Evolutionary conservation across 1,140 invertebrate species (phyloP), one percentile per base, ranked within the genome.

Genomic region (Metopolophium dirhodum): DNA sequence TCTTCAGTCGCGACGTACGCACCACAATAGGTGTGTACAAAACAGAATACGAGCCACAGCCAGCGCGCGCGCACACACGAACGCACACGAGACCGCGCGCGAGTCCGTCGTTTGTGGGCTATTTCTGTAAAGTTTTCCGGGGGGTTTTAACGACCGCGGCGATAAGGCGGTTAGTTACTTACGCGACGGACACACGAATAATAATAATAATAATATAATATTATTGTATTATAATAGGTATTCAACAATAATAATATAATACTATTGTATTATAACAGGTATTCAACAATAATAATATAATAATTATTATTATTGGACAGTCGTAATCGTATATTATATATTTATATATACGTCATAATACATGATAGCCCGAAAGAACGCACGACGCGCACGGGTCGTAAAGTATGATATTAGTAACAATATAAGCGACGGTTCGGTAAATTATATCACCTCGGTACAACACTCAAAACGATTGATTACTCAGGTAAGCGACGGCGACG

Each of bases 91-190:
- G 49, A 91, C n/a, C 61, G 61, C 30, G 9, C 45, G 41, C 30
- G 26, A 37, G 22, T n/a, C 22, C 57, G 90, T 23, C 90, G 37
- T 11, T 22, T 23, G 30, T 37, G 22, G 45, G 41, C 45, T 91
- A 83, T 91, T 91, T 91, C 23, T 35, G 61, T 91, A 77, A 47
- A 91, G 68, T 82, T 91, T 91, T 82, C n/a, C 8, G 30, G 61
- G 35, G 90, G 68, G 68, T 91, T 91, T 91, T 91, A 68, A 91
- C 88, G 88, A 89, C 51, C 51, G 61, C 26, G 26, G 57, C 37
- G 90, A 45, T 83, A 83, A 83, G 77, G 7, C 85, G 85, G 37
- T 86, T 37, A 83, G 45, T 47, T 45, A 47, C 45, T 86, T 18
- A 47, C 45, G 77, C 77, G 77, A 22, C 49, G n/a, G 51, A 20